Evolutionary conservation across 2,797 vertebrate genomes (phyloP).

Genomic region (Avahi laniger): DNA sequence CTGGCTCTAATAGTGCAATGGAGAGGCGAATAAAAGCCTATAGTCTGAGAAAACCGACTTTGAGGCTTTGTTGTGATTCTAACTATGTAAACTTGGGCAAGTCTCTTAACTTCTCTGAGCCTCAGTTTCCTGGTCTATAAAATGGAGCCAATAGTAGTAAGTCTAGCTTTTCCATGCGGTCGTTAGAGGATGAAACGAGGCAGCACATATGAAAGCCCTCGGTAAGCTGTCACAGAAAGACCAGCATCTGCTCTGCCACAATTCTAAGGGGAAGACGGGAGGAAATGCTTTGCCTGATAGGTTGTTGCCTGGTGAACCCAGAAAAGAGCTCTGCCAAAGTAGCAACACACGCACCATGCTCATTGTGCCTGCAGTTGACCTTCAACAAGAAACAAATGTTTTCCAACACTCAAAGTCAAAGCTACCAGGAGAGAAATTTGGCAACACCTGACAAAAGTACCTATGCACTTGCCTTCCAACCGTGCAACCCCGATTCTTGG

Average conservation of each 20-base stretch:
- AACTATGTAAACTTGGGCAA: background rate
- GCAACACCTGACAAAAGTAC: background rate
- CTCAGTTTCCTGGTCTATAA: background rate
- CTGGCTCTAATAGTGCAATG: background rate
- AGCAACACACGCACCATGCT: background rate
- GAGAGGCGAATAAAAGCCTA: background rate
- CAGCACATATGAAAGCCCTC: background rate
- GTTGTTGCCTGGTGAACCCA: background rate
- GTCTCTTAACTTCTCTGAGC: background rate
- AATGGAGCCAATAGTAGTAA: background rate
- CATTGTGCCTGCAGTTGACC: background rate
- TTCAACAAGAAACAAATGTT: background rate
- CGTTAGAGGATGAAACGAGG: background rate
- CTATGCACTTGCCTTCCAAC: accelerated
- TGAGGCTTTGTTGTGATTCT: background rate
- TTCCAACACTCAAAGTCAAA: background rate
- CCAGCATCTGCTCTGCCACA: background rate
- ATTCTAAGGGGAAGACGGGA: background rate
- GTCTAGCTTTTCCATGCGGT: too few species aligned
- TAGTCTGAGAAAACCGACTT: background rate
- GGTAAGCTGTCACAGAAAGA: background rate
- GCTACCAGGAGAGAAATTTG: background rate
- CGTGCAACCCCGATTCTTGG: background rate
- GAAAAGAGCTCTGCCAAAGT: background rate
- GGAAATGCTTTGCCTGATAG: background rate